These are phyloP conservation scores for Leiothrix lutea DNA, from an alignment of 2,113 vertebrate species.

Conservation along the genomic window DNA sequence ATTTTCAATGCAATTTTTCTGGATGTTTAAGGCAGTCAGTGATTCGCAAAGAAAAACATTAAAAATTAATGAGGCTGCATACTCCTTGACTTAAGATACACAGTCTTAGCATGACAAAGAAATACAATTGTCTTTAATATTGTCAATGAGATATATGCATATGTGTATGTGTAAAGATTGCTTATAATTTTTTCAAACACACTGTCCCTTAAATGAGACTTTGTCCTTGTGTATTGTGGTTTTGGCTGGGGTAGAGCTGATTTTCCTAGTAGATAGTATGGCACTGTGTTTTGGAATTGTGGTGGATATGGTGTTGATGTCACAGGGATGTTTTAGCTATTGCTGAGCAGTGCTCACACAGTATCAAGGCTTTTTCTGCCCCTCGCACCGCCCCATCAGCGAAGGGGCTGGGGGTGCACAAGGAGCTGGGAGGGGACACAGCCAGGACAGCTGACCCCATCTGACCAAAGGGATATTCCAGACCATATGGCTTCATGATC, in stretches of 20 bases:
- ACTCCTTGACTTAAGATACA: not conserved
- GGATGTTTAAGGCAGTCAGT: not conserved
- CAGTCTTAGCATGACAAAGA: not conserved
- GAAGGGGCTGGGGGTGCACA: too few species aligned
- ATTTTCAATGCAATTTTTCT: not conserved
- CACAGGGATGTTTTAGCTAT: not conserved
- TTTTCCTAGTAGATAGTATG: not conserved
- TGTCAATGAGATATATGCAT: not conserved
- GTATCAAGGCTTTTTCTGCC: rapidly evolving
- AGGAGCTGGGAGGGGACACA: not conserved
- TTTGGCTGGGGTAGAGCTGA: not conserved
- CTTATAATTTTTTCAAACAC: not conserved
- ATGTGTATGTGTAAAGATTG: not conserved
- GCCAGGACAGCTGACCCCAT: too few species aligned
- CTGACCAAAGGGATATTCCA: not conserved
- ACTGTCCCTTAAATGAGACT: not conserved
- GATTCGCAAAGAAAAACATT: not conserved
- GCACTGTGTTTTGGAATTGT: not conserved
- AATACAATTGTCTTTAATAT: not conserved
- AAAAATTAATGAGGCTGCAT: not conserved
- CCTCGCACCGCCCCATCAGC: rapidly evolving
- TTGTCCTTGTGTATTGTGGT: not conserved
- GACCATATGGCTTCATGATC: not conserved
- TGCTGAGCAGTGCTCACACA: not conserved
- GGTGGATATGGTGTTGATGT: not conserved